These are phyloP conservation scores for Sarcophaga peregrina DNA, from an alignment of 1,140 invertebrate genomes.

Conservation along the genomic window DNA sequence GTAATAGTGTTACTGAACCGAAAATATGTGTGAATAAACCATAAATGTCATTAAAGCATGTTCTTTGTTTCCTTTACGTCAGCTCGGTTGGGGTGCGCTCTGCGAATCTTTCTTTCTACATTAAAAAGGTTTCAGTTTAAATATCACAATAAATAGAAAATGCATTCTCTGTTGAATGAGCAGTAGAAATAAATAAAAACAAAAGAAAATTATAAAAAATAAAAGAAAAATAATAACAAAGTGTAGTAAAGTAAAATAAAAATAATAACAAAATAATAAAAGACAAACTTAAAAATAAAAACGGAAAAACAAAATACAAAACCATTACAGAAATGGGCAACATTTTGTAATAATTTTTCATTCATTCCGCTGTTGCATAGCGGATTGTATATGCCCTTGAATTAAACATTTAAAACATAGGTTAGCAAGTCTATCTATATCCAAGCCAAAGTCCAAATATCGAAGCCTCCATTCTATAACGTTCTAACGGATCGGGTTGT, in stretches of 20 bases:
- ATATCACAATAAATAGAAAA: constrained; percentile 1
- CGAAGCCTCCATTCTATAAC: too few species aligned
- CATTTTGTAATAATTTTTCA: too few species aligned
- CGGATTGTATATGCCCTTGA: too few species aligned
- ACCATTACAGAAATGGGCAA: neutral
- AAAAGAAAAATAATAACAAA: neutral
- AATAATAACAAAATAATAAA: constrained; percentile 16
- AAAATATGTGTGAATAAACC: constrained; percentile 25
- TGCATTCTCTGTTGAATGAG: constrained; percentile 9
- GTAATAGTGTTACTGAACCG: neutral
- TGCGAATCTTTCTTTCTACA: neutral
- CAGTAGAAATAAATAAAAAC: neutral
- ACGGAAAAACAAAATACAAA: neutral
- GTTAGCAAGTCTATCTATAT: too few species aligned
- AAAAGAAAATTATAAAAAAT: neutral
- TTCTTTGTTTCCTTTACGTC: neutral
- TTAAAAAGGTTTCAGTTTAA: neutral
- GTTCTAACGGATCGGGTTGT: too few species aligned
- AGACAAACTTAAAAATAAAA: neutral
- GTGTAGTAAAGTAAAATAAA: neutral
- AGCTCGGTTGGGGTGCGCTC: neutral
- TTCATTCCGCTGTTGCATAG: too few species aligned
- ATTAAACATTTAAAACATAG: too few species aligned
- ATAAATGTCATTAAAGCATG: neutral
- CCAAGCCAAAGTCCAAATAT: too few species aligned